These are phyloP conservation scores for Pampus argenteus DNA, from an alignment of 2,797 vertebrate genomes.

Conservation along the genomic window DNA sequence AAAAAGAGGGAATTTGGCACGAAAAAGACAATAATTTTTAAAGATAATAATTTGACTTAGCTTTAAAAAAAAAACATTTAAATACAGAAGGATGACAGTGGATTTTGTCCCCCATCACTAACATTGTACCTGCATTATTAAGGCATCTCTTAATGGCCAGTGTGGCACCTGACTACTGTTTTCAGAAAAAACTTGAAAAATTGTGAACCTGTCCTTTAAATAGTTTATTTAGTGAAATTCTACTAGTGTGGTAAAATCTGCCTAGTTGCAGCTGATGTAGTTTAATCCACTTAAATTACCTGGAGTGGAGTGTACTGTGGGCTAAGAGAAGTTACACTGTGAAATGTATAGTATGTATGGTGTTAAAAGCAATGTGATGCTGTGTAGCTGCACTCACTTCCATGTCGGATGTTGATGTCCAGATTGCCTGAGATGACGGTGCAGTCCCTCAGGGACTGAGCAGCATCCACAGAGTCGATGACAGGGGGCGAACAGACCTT, in stretches of 20 bases:
- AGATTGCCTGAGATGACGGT: slow-evolving; percentile 95
- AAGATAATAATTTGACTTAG: not conserved
- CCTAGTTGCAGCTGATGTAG: slow-evolving; percentile 4
- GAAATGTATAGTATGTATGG: not conserved
- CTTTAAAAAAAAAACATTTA: not conserved
- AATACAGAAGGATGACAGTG: not conserved
- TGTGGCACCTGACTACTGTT: too few relatives aligned
- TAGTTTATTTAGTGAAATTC: not conserved
- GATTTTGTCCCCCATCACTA: not conserved
- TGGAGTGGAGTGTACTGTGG: not conserved
- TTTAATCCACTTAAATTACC: slow-evolving; percentile 1
- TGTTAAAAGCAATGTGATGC: slow-evolving; percentile 1
- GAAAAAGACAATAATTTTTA: too few relatives aligned
- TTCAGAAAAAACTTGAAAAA: not conserved
- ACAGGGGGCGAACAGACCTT: slow-evolving; percentile 89
- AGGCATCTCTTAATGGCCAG: too few relatives aligned
- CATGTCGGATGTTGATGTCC: slow-evolving; percentile 96
- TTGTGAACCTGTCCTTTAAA: slow-evolving; percentile 3
- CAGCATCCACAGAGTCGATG: slow-evolving; percentile 96
- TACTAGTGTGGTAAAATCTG: slow-evolving; percentile 1
- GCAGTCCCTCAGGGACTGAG: slow-evolving; percentile 94
- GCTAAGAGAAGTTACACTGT: not conserved
- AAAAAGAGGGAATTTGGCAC: not conserved
- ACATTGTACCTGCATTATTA: too few relatives aligned
- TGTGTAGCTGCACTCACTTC: slow-evolving; percentile 89